These are phyloP conservation scores for Diarsia rubi DNA, from an alignment of 2,888 invertebrate genomes.

Conservation along the genomic window DNA sequence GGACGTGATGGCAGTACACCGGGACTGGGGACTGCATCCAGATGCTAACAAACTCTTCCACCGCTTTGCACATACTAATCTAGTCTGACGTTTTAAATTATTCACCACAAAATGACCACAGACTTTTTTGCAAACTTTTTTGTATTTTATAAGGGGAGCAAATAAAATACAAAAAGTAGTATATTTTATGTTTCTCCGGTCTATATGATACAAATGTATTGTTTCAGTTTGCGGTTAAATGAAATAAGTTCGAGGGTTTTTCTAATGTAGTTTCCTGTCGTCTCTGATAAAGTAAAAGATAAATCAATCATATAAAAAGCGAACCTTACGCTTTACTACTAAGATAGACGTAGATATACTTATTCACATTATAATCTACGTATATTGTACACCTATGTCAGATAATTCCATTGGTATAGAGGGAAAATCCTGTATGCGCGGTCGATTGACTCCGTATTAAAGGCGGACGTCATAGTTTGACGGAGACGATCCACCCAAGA, in stretches of 20 bases:
- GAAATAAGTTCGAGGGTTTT: conserved; percentile 21
- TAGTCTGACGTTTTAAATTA: conserved; percentile 45
- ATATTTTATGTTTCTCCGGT: conserved; percentile 5
- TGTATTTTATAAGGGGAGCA: too few relatives aligned
- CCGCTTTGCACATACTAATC: conserved; percentile 49
- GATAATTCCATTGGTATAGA: conserved; percentile 52
- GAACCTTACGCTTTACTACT: conserved; percentile 10
- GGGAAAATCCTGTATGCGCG: conserved; percentile 33
- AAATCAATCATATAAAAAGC: conserved; percentile 21
- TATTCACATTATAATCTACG: conserved; percentile 1
- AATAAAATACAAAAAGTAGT: too few relatives aligned
- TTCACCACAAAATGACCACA: conserved; percentile 20
- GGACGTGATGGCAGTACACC: conserved; percentile 42
- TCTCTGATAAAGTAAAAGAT: conserved; percentile 27
- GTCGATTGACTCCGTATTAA: conserved; percentile 51
- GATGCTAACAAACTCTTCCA: conserved; percentile 48
- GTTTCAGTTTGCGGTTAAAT: conserved; percentile 22
- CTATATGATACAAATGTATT: conserved; percentile 24
- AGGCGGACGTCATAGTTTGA: conserved; percentile 54
- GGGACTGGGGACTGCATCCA: conserved; percentile 24
- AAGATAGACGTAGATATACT: not conserved
- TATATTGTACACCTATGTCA: conserved; percentile 20
- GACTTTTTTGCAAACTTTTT: conserved; percentile 18
- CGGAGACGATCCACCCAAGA: conserved; percentile 41
- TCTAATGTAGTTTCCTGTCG: conserved; percentile 12